A percentile compares a stretch with the other conserved stretches of the same genome.
Conservation (phyloP, 2,113 vertebrate species). For the Gopherus flavomarginatus region DNA sequence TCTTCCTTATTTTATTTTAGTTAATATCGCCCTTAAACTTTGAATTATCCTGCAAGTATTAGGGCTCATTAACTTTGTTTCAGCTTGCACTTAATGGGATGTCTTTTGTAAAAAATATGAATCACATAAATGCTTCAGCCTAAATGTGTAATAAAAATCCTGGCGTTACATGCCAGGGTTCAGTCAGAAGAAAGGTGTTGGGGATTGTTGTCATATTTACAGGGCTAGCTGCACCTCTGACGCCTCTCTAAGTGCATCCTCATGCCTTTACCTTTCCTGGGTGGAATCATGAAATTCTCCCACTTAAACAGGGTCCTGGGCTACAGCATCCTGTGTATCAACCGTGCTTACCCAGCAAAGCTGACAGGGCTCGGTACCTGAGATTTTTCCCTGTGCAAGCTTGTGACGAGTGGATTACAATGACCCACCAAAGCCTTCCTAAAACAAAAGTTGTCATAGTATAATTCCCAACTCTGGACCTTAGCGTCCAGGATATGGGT, state of each 20-base stretch:
- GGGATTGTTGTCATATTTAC: slow-evolving; percentile 44
- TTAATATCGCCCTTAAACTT: slow-evolving; percentile 72
- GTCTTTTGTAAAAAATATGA: slow-evolving; percentile 67
- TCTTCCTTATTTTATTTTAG: slow-evolving; percentile 71
- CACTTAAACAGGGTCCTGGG: not conserved
- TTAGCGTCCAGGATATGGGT: too few species aligned
- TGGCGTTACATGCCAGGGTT: slow-evolving; percentile 35
- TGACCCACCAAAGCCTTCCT: not conserved
- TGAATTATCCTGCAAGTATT: slow-evolving; percentile 71
- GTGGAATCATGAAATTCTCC: not conserved
- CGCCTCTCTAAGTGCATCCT: not conserved
- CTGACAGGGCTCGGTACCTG: not conserved
- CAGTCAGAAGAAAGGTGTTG: slow-evolving; percentile 26
- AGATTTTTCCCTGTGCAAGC: not conserved
- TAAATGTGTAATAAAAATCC: slow-evolving; percentile 70
- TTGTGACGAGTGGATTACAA: not conserved
- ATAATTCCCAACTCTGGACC: too few species aligned
- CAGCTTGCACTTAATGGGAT: slow-evolving; percentile 69
- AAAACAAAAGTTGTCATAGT: not conserved
- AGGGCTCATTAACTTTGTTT: slow-evolving; percentile 74
- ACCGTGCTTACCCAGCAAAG: not conserved
- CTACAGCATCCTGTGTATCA: rapidly evolving
- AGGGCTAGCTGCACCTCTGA: not conserved
- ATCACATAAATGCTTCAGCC: slow-evolving; percentile 62
- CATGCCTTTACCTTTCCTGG: not conserved